Base-by-base conservation (phyloP, 2,797 vertebrate species). In the Phalloptychus januarius region DNA sequence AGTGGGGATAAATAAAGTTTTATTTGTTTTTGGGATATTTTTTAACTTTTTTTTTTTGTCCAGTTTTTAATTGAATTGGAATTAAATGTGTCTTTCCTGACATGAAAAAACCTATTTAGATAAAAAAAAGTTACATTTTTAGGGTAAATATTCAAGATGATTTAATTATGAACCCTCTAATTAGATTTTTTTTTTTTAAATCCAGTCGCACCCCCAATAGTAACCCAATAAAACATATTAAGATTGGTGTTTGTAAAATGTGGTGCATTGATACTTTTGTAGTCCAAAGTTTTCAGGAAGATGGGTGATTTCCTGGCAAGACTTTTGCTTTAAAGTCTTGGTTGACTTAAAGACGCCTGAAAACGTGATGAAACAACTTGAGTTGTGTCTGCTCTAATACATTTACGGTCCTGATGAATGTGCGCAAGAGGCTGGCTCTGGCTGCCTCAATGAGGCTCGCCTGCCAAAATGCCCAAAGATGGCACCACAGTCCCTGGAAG, bases 381-480 rank as follows among this genome's bases (percentile, higher is more conserved):
- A 70, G 81, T 42, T 44, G 46, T 71, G 8, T 28, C 40, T n/a
- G 38, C 40, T 42, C 44, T 13, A n/a, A 69, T 44, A 44, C 5
- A 7, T 70, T 23, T 28, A n/a, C 12, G 40, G 40, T 70, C 7
- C 38, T n/a, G 11, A 38, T 44, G 67, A 52, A 23, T 44, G 67
- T 16, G 25, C 25, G 40, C 42, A n/a, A 70, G 13, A n/a, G 38
- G 25, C 38, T 42, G 12, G 25, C 23, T 10, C 7, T 52, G 25
- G 50, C 50, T 11, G 50, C 23, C 42, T 70, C 28, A 7, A 70
- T 28, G 5, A 71, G 48, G 25, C 20, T 23, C 54, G 80, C 61
- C 33, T 65, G 16, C 83, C 85, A 89, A 86, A 75, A 71, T 79
- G 72, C 80, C 71, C 74, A 79, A 71, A 82, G 83, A 85, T 81